phyloP scores from a whole-genome alignment of 92 coral and sea anemone genomes.

The Phenganax marumi region DNA sequence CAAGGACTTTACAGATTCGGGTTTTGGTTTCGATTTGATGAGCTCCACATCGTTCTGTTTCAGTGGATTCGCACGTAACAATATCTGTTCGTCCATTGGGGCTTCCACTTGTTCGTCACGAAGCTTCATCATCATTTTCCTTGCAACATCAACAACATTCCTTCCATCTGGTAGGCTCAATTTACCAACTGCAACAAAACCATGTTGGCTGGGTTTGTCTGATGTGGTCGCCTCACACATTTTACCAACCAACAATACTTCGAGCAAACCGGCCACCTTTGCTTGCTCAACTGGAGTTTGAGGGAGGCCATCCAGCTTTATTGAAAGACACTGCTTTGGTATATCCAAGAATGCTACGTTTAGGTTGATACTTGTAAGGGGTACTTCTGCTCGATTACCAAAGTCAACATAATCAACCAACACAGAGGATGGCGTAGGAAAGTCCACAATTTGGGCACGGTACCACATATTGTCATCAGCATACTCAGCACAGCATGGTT shows the following conservation, averaged over 20 bases:
- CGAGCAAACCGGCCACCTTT: conserved; percentile 17
- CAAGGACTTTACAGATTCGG: conserved; percentile 27
- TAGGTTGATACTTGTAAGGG: conserved; percentile 64
- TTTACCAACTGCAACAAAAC: conserved; percentile 46
- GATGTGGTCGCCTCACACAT: conserved; percentile 2
- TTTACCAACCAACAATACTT: conserved; percentile 33
- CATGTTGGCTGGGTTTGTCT: neutral
- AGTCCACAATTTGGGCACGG: conserved; percentile 64
- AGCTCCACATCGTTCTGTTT: neutral
- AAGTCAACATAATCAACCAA: conserved; percentile 89
- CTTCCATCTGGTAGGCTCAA: conserved; percentile 72
- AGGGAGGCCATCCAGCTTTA: conserved; percentile 63
- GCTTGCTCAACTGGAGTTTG: conserved; percentile 9
- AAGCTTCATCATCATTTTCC: conserved; percentile 58
- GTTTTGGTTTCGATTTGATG: neutral
- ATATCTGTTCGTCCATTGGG: neutral
- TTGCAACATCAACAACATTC: conserved; percentile 65
- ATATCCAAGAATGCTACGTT: conserved; percentile 73
- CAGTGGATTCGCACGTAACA: neutral
- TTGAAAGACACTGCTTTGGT: conserved; percentile 82
- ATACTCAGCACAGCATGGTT: conserved; percentile 85
- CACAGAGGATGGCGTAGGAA: conserved; percentile 31
- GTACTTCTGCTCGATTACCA: conserved; percentile 82
- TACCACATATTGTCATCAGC: conserved; percentile 88
- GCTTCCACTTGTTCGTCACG: conserved; percentile 45